Evolutionary conservation across 2,113 vertebrate genomes (phyloP).

Genomic region (Lota lota): DNA sequence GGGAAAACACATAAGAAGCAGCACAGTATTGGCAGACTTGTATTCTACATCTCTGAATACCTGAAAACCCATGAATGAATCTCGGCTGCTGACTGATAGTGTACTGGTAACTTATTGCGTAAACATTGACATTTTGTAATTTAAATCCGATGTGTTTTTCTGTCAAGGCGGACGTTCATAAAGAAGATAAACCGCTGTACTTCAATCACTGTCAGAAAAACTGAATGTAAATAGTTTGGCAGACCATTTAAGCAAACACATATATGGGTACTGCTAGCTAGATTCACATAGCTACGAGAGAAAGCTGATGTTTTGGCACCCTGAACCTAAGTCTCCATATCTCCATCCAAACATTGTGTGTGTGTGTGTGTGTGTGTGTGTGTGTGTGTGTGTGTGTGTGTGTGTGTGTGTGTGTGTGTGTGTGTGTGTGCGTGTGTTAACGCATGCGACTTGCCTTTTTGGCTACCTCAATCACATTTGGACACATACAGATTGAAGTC

Average conservation of each 20-base stretch:
- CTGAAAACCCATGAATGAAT: too few species aligned
- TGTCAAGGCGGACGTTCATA: too few species aligned
- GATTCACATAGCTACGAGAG: conserved; percentile 4
- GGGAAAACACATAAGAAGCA: conserved; percentile 14
- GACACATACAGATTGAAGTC: conserved; percentile 59
- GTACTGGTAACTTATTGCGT: too few species aligned
- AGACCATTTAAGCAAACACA: conserved; percentile 14
- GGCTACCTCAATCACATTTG: conserved; percentile 47
- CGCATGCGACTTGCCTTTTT: conserved; percentile 25
- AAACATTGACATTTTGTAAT: too few species aligned
- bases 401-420: too few species aligned
- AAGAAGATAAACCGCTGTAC: background rate
- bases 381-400: too few species aligned
- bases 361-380: too few species aligned
- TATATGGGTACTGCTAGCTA: conserved; percentile 23
- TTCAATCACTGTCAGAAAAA: conserved; percentile 23
- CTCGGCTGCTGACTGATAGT: too few species aligned
- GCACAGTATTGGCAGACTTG: conserved; percentile 27
- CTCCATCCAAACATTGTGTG: too few species aligned
- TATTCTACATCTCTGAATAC: conserved; percentile 7
- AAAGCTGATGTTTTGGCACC: conserved; percentile 10
- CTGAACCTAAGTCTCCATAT: conserved; percentile 15
- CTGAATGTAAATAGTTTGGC: conserved; percentile 28
- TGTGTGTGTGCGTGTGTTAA: too few species aligned
- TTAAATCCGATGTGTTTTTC: too few species aligned